Evolutionary conservation across 2,797 vertebrate species (phyloP).

Genomic region (Channa striata): DNA sequence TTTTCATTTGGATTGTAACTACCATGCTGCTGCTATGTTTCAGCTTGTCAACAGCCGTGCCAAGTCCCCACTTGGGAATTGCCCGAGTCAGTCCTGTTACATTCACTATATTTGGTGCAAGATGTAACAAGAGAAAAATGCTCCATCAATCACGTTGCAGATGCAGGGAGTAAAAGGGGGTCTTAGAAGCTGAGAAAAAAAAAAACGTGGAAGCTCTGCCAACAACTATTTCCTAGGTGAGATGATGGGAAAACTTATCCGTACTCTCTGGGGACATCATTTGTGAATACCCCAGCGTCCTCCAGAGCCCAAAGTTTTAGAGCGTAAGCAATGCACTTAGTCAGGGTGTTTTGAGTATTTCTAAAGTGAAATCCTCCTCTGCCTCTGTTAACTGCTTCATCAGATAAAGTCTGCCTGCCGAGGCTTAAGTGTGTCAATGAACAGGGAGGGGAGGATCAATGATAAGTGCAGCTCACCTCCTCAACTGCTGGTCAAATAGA

Average conservation of each 20-base stretch:
- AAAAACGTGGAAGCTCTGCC: slow-evolving; percentile 65
- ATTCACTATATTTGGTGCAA: slow-evolving; percentile 75
- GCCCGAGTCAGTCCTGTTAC: slow-evolving; percentile 71
- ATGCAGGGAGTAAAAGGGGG: slow-evolving; percentile 43
- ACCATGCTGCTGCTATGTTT: slow-evolving; percentile 59
- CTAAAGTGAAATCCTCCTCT: slow-evolving; percentile 71
- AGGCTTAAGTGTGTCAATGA: slow-evolving; percentile 83
- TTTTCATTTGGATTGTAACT: slow-evolving; percentile 60
- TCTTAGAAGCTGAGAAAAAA: slow-evolving; percentile 73
- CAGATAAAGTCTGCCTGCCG: slow-evolving; percentile 74
- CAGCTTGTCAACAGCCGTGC: slow-evolving; percentile 67
- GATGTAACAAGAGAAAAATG: slow-evolving; percentile 75
- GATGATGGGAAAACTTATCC: slow-evolving; percentile 76
- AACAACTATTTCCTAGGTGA: slow-evolving; percentile 73
- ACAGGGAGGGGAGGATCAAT: slow-evolving; percentile 68
- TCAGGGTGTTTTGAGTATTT: slow-evolving; percentile 62
- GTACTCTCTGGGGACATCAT: slow-evolving; percentile 72
- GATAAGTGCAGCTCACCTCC: slow-evolving; percentile 78
- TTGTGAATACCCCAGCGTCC: slow-evolving; percentile 65
- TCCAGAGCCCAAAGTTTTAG: slow-evolving; percentile 68
- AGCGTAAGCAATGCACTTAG: slow-evolving; percentile 58
- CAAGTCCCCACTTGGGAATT: slow-evolving; percentile 70
- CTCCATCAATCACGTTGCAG: slow-evolving; percentile 76
- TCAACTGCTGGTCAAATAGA: slow-evolving; percentile 70
- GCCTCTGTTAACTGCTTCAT: slow-evolving; percentile 68